Evolutionary conservation across 2,797 vertebrate genomes (phyloP).

Genomic region (Taenioides sp.): DNA sequence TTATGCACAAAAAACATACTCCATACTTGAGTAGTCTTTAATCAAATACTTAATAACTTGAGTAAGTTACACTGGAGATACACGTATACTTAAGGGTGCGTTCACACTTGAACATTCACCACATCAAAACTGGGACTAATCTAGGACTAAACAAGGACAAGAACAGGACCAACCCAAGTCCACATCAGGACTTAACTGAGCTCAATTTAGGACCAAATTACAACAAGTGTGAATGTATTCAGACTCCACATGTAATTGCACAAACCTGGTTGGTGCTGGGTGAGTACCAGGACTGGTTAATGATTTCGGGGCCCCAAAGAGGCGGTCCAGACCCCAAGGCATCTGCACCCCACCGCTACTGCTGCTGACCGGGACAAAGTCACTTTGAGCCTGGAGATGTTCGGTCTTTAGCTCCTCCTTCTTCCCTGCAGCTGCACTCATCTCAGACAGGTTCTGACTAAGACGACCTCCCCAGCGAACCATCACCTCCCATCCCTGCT

Average conservation of each 20-base stretch:
- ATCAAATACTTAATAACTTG: background rate
- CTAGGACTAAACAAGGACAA: too few species aligned
- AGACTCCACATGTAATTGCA: background rate
- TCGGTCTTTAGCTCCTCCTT: conserved; percentile 50
- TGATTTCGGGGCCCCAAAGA: conserved; percentile 74
- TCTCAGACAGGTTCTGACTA: conserved; percentile 78
- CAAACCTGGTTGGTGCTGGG: conserved; percentile 68
- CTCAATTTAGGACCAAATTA: too few species aligned
- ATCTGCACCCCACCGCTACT: conserved; percentile 25
- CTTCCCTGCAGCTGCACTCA: conserved; percentile 48
- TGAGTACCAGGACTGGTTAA: conserved; percentile 39
- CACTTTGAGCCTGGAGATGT: conserved; percentile 47
- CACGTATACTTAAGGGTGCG: too few species aligned
- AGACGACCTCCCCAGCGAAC: conserved; percentile 84
- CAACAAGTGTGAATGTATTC: too few species aligned
- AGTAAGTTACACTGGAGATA: too few species aligned
- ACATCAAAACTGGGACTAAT: too few species aligned
- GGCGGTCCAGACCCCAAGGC: conserved; percentile 67
- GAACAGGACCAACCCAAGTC: too few species aligned
- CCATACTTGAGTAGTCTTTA: background rate
- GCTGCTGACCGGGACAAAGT: conserved; percentile 52
- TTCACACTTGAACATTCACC: too few species aligned
- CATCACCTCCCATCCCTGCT: conserved; percentile 84
- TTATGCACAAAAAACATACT: background rate
- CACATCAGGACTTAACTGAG: too few species aligned